Evolutionary conservation across 2,888 invertebrate genomes (phyloP).

Genomic region (Drosophila heteroneura): DNA sequence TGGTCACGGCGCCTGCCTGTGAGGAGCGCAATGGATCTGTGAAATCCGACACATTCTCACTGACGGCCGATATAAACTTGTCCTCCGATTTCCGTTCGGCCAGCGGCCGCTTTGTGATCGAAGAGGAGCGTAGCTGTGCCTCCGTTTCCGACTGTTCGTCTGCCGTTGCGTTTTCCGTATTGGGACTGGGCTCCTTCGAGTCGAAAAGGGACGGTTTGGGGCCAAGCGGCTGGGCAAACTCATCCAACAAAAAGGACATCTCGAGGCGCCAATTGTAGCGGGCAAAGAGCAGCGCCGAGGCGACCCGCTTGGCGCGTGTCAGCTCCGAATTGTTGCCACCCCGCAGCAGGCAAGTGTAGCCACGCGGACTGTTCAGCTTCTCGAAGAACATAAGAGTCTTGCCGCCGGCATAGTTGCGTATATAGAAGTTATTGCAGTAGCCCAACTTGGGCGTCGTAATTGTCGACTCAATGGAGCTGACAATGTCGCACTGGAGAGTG

Average conservation of each 20-base stretch:
- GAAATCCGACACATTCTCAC: conserved; percentile 88
- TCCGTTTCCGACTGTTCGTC: conserved; percentile 65
- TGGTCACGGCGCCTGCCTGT: conserved; percentile 82
- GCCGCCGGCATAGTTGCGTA: conserved; percentile 88
- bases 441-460: conserved; percentile 93
- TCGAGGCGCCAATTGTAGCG: conserved; percentile 96
- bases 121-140: conserved; percentile 36
- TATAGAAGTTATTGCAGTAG: conserved; percentile 92
- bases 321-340: conserved; percentile 92
- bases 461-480: conserved; percentile 95
- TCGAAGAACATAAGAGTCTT: conserved; percentile 98
- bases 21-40: conserved; percentile 92
- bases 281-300: conserved; percentile 90
- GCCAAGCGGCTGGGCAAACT: conserved; percentile 91
- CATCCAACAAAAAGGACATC: conserved; percentile 94
- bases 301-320: conserved; percentile 92
- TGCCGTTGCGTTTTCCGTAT: conserved; percentile 54
- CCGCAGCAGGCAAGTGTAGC: conserved; percentile 94
- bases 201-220: conserved; percentile 86
- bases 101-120: conserved; percentile 46
- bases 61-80: conserved; percentile 87
- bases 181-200: conserved; percentile 84
- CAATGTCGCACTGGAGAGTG: conserved; percentile 93
- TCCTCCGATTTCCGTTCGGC: conserved; percentile 83
- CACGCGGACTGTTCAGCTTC: conserved; percentile 93